Percentiles rank a stretch among this genome's conserved stretches.
Conservation (phyloP, 2,797 vertebrate genomes). For the Spheniscus humboldti region DNA sequence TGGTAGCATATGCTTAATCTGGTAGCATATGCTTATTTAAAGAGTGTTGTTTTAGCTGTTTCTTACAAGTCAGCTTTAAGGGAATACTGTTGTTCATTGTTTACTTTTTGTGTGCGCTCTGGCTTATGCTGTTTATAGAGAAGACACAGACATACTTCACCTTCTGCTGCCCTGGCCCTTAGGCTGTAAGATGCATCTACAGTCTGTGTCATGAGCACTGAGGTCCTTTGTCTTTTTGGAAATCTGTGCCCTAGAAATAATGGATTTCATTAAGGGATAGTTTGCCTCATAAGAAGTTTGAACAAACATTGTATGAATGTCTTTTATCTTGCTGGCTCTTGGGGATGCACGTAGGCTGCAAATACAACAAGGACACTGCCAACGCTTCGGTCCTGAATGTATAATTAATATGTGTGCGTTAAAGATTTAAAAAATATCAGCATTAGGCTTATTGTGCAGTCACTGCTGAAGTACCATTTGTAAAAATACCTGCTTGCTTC, state of each 20-base stretch:
- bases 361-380: constrained; percentile 11
- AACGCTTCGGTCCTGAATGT: neutral
- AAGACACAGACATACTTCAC: neutral
- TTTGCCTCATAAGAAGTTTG: constrained; percentile 13
- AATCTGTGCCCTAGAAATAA: constrained; percentile 23
- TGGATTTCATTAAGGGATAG: constrained; percentile 56
- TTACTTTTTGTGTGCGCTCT: neutral
- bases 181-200: neutral
- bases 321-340: constrained; percentile 45
- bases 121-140: neutral
- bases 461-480: neutral
- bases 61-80: neutral
- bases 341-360: neutral
- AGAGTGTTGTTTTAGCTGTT: constrained; percentile 7
- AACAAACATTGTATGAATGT: neutral
- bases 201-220: neutral
- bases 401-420: constrained; percentile 41
- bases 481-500: constrained; percentile 36
- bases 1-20: neutral
- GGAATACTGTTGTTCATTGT: neutral
- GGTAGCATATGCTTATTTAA: neutral
- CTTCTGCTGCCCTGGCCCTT: neutral
- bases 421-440: constrained; percentile 24
- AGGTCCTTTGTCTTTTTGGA: neutral
- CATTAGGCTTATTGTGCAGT: constrained; percentile 27